These are phyloP conservation scores for Dryobota labecula DNA, from an alignment of 2,888 invertebrate species.

Conservation along the genomic window DNA sequence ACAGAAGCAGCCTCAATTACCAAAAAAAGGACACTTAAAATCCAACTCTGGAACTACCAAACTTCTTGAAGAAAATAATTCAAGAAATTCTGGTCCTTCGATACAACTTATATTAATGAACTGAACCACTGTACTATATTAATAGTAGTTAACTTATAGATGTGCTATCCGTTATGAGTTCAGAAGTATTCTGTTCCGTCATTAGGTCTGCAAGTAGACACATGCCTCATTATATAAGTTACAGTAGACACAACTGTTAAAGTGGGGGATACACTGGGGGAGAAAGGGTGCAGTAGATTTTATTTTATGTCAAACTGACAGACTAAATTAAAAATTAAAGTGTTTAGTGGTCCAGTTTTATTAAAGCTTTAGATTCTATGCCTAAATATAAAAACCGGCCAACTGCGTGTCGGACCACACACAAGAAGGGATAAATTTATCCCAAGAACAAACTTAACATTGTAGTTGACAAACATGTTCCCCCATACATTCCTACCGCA, in stretches of 20 bases:
- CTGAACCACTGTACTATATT: neutral
- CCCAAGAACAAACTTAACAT: too few species aligned
- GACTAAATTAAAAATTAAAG: too few species aligned
- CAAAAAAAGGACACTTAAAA: conserved; percentile 5
- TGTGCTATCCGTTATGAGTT: conserved; percentile 31
- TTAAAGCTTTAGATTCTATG: too few species aligned
- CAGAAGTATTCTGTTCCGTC: conserved; percentile 24
- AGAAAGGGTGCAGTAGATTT: neutral
- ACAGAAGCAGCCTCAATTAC: neutral
- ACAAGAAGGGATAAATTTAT: too few species aligned
- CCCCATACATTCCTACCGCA: too few species aligned
- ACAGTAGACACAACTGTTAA: conserved; percentile 27
- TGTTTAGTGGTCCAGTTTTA: too few species aligned
- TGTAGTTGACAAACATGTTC: too few species aligned
- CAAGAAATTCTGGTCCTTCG: neutral
- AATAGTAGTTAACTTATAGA: conserved; percentile 7
- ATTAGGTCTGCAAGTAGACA: conserved; percentile 27
- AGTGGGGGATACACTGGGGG: conserved; percentile 31
- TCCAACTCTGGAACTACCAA: neutral
- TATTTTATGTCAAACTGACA: neutral
- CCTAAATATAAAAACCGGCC: too few species aligned
- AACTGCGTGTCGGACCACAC: too few species aligned
- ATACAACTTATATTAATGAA: neutral
- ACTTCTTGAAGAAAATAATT: neutral
- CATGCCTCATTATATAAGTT: conserved; percentile 28